phyloP scores from a whole-genome alignment of 2,888 invertebrate genomes.

The Vannuccia rotundouncinata region DNA sequence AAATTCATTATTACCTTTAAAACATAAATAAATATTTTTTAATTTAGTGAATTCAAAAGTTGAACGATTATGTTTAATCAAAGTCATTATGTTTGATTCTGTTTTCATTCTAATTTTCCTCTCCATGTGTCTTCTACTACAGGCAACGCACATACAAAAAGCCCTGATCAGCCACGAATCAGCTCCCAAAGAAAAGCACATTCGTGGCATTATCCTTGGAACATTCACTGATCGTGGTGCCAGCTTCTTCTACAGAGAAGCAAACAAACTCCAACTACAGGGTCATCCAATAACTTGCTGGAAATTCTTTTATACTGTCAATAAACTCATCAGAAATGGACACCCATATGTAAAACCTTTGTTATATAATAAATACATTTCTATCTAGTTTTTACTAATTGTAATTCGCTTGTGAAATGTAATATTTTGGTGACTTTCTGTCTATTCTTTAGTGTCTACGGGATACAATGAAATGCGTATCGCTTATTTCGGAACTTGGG shows the following conservation, averaged over 20 bases:
- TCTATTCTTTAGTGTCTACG: constrained; percentile 60
- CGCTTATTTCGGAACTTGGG: constrained; percentile 75
- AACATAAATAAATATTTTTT: too few species aligned
- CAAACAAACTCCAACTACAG: constrained; percentile 69
- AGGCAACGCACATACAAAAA: constrained; percentile 81
- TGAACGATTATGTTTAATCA: too few species aligned
- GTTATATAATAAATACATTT: background rate
- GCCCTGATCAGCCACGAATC: constrained; percentile 84
- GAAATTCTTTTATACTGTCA: constrained; percentile 97
- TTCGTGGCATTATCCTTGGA: constrained; percentile 75
- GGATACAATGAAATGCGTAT: constrained; percentile 74
- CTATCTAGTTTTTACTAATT: background rate
- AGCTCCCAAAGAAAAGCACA: constrained; percentile 96
- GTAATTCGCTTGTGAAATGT: background rate
- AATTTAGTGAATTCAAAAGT: too few species aligned
- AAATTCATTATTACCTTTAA: too few species aligned
- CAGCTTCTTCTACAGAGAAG: constrained; percentile 77
- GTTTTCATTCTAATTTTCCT: too few species aligned
- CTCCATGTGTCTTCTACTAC: constrained; percentile 47
- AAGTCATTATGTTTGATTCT: too few species aligned
- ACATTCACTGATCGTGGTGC: constrained; percentile 87
- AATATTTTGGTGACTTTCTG: background rate
- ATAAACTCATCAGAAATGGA: constrained; percentile 88
- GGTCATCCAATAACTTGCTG: constrained; percentile 92
- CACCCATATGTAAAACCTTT: constrained; percentile 66